phyloP scores from a whole-genome alignment of 2,113 vertebrate genomes.

The Perognathus longimembris region DNA sequence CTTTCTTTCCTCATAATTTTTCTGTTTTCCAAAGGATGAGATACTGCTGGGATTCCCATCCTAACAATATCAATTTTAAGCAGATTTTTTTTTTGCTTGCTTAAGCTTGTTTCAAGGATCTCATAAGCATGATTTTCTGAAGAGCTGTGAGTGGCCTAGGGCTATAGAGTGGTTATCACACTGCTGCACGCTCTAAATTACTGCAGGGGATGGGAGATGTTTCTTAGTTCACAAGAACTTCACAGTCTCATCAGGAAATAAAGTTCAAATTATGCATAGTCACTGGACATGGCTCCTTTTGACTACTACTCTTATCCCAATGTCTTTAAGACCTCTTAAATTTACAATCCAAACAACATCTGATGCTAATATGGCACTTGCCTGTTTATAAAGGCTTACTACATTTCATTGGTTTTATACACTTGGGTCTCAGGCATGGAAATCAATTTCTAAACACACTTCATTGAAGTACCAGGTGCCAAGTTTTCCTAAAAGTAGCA shows the following conservation, averaged over 20 bases:
- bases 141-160: not conserved
- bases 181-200: not conserved
- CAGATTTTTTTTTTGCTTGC: not conserved
- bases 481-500: not conserved
- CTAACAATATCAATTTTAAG: not conserved
- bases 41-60: slow-evolving; percentile 5
- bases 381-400: not conserved
- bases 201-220: not conserved
- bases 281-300: not conserved
- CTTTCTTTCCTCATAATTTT: not conserved
- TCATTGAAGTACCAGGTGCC: not conserved
- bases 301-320: not conserved
- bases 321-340: not conserved
- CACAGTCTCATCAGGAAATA: not conserved
- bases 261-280: slow-evolving; percentile 12
- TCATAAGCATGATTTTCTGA: not conserved
- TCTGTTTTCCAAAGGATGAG: slow-evolving; percentile 24
- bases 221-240: not conserved
- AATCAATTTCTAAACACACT: not conserved
- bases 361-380: not conserved
- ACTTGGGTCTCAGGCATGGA: not conserved
- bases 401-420: not conserved
- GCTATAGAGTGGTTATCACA: not conserved
- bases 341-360: not conserved
- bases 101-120: not conserved